Evolutionary conservation across 2,797 vertebrate species (phyloP).

Genomic region (Myoxocephalus aenaeus): DNA sequence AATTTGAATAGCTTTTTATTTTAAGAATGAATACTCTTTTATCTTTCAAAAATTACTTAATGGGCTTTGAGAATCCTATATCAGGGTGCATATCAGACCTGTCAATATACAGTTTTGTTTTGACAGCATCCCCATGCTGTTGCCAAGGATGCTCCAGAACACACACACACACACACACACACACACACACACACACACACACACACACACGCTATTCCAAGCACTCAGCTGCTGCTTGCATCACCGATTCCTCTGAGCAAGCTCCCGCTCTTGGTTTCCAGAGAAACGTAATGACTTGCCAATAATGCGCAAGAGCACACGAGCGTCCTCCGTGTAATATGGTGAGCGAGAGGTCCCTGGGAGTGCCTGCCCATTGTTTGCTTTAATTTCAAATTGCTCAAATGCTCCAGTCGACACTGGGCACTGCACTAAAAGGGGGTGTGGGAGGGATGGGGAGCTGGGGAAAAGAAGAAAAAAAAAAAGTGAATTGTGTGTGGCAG

Average conservation of each 20-base stretch:
- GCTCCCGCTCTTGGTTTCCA: slow-evolving; percentile 82
- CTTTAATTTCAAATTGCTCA: slow-evolving; percentile 88
- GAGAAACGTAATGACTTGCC: slow-evolving; percentile 87
- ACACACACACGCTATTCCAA: slow-evolving; percentile 66
- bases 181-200: slow-evolving; percentile 45
- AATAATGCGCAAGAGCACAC: slow-evolving; percentile 85
- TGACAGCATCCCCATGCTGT: slow-evolving; percentile 76
- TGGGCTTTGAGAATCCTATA: slow-evolving; percentile 33
- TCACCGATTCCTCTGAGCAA: slow-evolving; percentile 78
- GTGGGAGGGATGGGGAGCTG: slow-evolving; percentile 63
- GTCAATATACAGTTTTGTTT: slow-evolving; percentile 70
- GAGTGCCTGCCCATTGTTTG: slow-evolving; percentile 86
- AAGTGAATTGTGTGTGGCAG: slow-evolving; percentile 83
- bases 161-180: slow-evolving; percentile 47
- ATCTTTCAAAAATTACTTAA: slow-evolving; percentile 36
- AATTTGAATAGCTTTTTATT: slow-evolving; percentile 29
- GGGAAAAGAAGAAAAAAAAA: slow-evolving; percentile 74
- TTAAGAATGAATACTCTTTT: slow-evolving; percentile 28
- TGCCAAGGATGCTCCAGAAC: slow-evolving; percentile 74
- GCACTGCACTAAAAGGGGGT: slow-evolving; percentile 80
- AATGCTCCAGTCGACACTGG: slow-evolving; percentile 85
- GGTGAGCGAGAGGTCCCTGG: slow-evolving; percentile 84
- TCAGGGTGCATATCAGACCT: slow-evolving; percentile 47
- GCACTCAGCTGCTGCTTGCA: slow-evolving; percentile 82
- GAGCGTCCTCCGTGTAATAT: slow-evolving; percentile 85